Percentiles rank a stretch among this genome's conserved stretches.
Conservation (phyloP, 2,797 vertebrate genomes). For the Mus minutoides region DNA sequence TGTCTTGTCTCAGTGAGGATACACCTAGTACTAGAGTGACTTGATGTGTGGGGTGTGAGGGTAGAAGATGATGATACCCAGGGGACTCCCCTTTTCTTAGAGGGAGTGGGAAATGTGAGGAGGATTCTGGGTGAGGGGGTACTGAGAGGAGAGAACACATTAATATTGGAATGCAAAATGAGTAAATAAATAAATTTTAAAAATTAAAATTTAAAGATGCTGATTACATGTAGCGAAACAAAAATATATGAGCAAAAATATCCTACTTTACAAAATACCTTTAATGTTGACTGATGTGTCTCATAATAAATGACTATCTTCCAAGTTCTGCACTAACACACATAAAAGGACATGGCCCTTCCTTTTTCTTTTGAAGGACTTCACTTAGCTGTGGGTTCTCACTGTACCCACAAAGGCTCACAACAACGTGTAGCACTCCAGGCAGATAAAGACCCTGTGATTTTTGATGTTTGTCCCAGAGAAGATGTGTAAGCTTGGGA, state of each 20-base stretch:
- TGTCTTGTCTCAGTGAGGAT: not conserved
- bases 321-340: not conserved
- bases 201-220: not conserved
- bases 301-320: not conserved
- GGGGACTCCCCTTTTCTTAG: not conserved
- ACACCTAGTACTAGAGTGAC: not conserved
- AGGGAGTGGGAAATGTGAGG: not conserved
- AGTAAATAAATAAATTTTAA: not conserved
- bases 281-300: not conserved
- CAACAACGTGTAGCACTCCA: not conserved
- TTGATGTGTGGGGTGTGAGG: not conserved
- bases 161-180: not conserved
- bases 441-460: not conserved
- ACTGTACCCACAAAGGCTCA: not conserved
- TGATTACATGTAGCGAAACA: not conserved
- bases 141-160: not conserved
- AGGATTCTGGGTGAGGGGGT: not conserved
- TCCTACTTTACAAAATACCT: not conserved
- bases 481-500: conserved; percentile 41
- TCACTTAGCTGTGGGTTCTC: not conserved
- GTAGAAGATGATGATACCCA: not conserved
- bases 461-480: conserved; percentile 31
- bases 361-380: not conserved
- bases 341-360: not conserved
- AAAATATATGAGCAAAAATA: not conserved